Percentiles rank a stretch among this genome's conserved stretches.
phyloP scores from a whole-genome alignment of 2,888 invertebrate genomes.

The Drosophila mimetica region DNA sequence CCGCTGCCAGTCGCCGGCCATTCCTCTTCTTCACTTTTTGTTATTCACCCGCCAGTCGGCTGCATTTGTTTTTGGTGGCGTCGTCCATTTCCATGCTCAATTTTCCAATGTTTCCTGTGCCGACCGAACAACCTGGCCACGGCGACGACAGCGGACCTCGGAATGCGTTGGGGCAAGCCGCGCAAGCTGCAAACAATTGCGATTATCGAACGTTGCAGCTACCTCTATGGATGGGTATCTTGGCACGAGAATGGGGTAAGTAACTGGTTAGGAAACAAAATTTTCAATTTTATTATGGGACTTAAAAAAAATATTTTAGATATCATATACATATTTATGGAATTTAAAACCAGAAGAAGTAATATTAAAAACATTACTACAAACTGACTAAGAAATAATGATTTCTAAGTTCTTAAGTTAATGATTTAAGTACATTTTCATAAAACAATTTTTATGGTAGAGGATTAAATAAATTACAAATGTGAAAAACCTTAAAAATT shows the following conservation, averaged over 20 bases:
- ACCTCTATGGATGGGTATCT: not conserved
- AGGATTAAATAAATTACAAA: too few relatives aligned
- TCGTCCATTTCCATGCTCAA: constrained; percentile 80
- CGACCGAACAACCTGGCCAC: constrained; percentile 40
- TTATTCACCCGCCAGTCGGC: constrained; percentile 10
- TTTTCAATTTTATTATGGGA: not conserved
- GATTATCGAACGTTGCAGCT: constrained; percentile 71
- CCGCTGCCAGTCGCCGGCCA: constrained; percentile 68
- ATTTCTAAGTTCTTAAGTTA: too few relatives aligned
- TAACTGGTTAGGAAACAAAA: not conserved
- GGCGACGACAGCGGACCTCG: constrained; percentile 37
- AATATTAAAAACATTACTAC: too few relatives aligned
- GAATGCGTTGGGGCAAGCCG: constrained; percentile 71
- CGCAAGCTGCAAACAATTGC: constrained; percentile 80
- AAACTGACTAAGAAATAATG: too few relatives aligned
- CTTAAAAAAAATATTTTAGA: too few relatives aligned
- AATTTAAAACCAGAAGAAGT: too few relatives aligned
- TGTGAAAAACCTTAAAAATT: too few relatives aligned
- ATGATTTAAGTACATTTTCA: too few relatives aligned
- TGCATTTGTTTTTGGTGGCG: constrained; percentile 47
- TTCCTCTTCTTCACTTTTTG: constrained; percentile 52
- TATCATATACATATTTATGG: too few relatives aligned
- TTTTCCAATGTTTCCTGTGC: constrained; percentile 80
- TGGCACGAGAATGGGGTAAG: not conserved
- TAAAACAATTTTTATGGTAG: too few relatives aligned